These are phyloP conservation scores for Macrobrachium nipponense DNA, from an alignment of 1,140 invertebrate genomes.

Conservation along the genomic window DNA sequence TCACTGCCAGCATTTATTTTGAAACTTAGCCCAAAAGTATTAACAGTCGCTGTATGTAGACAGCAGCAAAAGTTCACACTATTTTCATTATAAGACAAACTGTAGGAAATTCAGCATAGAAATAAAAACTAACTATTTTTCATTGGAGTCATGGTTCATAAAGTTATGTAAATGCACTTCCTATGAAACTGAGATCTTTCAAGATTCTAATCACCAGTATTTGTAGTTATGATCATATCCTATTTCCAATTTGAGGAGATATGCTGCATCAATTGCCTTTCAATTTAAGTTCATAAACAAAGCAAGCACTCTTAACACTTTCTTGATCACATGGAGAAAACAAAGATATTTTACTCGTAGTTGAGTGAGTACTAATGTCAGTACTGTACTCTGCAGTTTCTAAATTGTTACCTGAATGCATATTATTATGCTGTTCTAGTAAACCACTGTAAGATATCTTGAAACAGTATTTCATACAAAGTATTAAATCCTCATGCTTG, in stretches of 20 bases:
- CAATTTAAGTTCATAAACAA: conserved; percentile 6
- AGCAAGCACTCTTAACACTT: conserved; percentile 3
- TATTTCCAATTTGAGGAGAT: conserved; percentile 9
- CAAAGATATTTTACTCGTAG: too few relatives aligned
- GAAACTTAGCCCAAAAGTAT: conserved; percentile 17
- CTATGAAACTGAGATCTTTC: too few relatives aligned
- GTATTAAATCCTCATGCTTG: conserved; percentile 10
- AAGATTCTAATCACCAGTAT: too few relatives aligned
- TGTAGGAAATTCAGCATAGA: conserved; percentile 9
- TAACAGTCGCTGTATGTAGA: conserved; percentile 3
- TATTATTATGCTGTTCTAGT: background rate
- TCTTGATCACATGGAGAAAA: too few relatives aligned
- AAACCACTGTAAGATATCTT: conserved; percentile 1
- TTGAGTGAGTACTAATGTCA: too few relatives aligned
- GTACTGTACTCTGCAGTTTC: too few relatives aligned
- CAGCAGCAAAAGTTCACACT: conserved; percentile 3
- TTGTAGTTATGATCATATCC: background rate
- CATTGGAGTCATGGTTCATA: too few relatives aligned
- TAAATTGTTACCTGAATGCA: background rate
- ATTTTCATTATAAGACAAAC: conserved; percentile 10
- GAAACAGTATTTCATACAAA: conserved; percentile 19
- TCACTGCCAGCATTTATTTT: conserved; percentile 21
- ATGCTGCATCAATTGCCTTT: conserved; percentile 19
- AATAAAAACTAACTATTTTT: background rate
- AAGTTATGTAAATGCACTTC: background rate